Percentiles rank a stretch among this genome's conserved stretches.
phyloP scores from a whole-genome alignment of 1,140 invertebrate species.

The Varroa destructor region DNA sequence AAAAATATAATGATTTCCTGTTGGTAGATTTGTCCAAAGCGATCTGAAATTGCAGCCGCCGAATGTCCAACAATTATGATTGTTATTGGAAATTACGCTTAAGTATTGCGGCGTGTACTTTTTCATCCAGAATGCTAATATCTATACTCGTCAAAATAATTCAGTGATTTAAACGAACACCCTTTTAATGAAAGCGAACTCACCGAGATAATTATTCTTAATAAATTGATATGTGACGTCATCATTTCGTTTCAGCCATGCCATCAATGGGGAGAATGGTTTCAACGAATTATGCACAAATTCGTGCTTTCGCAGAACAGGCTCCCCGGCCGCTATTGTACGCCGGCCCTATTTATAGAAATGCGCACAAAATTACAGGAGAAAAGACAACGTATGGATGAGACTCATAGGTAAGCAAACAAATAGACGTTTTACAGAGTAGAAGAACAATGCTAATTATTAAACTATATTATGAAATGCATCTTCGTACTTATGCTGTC shows the following conservation, averaged over 20 bases:
- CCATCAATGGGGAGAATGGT: constrained; percentile 10
- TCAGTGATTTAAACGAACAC: no score
- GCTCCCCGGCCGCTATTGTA: constrained; percentile 4
- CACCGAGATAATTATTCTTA: constrained; percentile 19
- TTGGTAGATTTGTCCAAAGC: constrained; percentile 4
- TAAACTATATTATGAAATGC: no score
- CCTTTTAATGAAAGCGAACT: not conserved
- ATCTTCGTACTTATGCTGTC: no score
- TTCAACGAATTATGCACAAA: constrained; percentile 2
- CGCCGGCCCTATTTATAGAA: not conserved
- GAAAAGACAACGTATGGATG: no score
- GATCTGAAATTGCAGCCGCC: not conserved
- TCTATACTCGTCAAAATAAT: no score
- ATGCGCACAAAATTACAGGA: not conserved
- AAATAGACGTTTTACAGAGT: no score
- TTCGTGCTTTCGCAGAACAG: constrained; percentile 21
- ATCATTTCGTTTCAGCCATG: constrained; percentile 13
- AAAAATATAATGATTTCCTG: constrained; percentile 18
- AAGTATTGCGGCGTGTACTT: no score
- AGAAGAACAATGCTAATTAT: no score
- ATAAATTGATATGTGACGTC: not conserved
- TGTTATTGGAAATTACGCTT: no score
- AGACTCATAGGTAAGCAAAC: no score
- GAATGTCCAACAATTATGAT: no score
- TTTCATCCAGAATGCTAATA: no score